Base-by-base conservation (phyloP, 2,797 vertebrate species). In the Anabas testudineus region DNA sequence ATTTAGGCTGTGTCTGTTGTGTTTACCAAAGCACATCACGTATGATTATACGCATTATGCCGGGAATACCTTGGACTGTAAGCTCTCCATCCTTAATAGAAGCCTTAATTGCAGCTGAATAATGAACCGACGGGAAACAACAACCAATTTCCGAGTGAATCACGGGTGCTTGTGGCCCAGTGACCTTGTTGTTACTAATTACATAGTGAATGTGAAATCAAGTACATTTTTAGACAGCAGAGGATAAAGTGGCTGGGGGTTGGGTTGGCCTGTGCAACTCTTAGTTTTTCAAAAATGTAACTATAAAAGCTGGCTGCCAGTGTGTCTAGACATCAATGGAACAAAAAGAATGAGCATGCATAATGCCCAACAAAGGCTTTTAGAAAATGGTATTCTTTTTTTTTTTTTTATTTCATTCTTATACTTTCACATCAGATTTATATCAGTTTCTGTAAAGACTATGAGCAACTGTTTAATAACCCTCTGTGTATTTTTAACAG, bases 111-210 rank as follows among this genome's bases (percentile, higher is more conserved):
- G 73, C 82, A 67, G 90, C 71, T 70, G 77, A 93, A 90, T 93
- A 95, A 95, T 94, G 30, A 94, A 90, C 88, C 83, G 83, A 85
- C 83, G 85, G 90, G 90, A 92, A 94, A 95, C 93, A 93, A 93
- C 90, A 90, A 91, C 89, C 88, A 92, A 93, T 94, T 91, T 92
- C 91, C 90, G 26, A 65, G 89, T 91, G 90, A 95, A 95, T 95
- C 92, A 87, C 68, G 78, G 93, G 92, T 89, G 93, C 94, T 96
- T 93, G 90, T 84, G 92, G 90, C 93, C 92, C 93, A 93, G 93
- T 95, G 94, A 95, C 94, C 94, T 94, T 93, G 91, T 95, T 94
- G 91, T 93, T 79, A 83, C 90, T 95, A 96, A 96, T 96, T 95
- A 95, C 87, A 91, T 78, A 89, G 89, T 95, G 93, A 95, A 95